Percentiles rank a stretch among this genome's conserved stretches.
Conservation (phyloP, 2,888 invertebrate genomes). For the Nephrotoma guestfalica region DNA sequence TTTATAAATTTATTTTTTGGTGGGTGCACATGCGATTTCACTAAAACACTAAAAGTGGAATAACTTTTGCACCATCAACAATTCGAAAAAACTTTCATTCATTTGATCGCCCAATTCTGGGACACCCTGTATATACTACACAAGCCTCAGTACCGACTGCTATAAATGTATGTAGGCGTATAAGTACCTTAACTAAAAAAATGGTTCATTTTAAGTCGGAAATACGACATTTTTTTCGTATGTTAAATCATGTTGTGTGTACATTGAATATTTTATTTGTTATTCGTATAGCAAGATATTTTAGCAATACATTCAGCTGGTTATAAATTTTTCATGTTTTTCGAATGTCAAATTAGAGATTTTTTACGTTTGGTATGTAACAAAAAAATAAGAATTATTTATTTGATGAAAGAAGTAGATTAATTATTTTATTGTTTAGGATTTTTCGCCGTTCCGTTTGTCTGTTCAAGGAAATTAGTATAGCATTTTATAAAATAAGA, state of each 20-base stretch:
- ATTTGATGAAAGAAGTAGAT: background rate
- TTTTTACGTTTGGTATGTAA: constrained; percentile 4
- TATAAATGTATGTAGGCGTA: constrained; percentile 7
- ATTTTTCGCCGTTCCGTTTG: background rate
- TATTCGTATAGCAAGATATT: background rate
- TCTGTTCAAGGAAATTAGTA: background rate
- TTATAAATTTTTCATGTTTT: background rate
- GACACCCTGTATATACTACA: background rate
- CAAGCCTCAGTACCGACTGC: no score
- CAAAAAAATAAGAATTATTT: background rate
- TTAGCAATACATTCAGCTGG: background rate
- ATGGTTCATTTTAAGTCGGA: background rate
- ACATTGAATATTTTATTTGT: background rate
- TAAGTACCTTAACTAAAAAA: background rate
- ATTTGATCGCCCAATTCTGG: no score
- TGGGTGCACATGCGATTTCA: no score
- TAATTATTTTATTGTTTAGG: background rate
- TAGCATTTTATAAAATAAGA: no score
- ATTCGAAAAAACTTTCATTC: no score
- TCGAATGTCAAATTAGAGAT: background rate
- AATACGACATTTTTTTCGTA: background rate
- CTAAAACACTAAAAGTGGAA: no score
- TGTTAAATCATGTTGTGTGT: background rate
- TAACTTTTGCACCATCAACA: no score
- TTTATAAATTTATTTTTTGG: no score